These are phyloP conservation scores for Malacoctenus gilli DNA, from an alignment of 2,797 vertebrate genomes.

Conservation along the genomic window DNA sequence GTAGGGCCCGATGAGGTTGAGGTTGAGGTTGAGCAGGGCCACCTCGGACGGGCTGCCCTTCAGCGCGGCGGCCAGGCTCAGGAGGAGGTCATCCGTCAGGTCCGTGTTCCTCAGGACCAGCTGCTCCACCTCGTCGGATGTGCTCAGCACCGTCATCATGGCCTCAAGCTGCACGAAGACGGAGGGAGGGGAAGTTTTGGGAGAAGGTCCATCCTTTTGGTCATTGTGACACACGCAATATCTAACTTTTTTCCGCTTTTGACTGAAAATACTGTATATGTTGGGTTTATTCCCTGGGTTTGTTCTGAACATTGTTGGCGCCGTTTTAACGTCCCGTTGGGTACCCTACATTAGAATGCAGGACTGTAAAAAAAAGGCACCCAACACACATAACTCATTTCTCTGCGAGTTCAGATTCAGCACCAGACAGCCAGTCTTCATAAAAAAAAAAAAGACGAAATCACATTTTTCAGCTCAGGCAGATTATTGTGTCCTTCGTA, in stretches of 20 bases:
- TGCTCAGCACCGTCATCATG: slow-evolving; percentile 77
- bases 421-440: background rate
- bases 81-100: slow-evolving; percentile 81
- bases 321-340: too few species aligned
- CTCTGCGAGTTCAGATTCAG: slow-evolving; percentile 17
- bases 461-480: slow-evolving; percentile 11
- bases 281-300: background rate
- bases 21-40: slow-evolving; percentile 85
- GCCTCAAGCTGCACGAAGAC: slow-evolving; percentile 75
- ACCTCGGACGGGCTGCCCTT: slow-evolving; percentile 80
- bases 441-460: slow-evolving; percentile 23
- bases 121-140: slow-evolving; percentile 82
- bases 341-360: too few species aligned
- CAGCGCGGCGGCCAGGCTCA: slow-evolving; percentile 72
- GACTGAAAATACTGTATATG: too few species aligned
- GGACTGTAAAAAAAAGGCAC: slow-evolving; percentile 16
- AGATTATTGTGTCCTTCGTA: slow-evolving; percentile 10
- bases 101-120: slow-evolving; percentile 86
- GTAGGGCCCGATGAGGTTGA: slow-evolving; percentile 82
- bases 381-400: slow-evolving; percentile 21
- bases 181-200: slow-evolving; percentile 6
- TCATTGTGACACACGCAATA: too few species aligned
- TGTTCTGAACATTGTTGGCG: too few species aligned
- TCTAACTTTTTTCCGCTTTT: too few species aligned
- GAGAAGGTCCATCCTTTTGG: too few species aligned